Percentiles rank a stretch among this genome's conserved stretches.
These are phyloP conservation scores for Brachypterus glaber DNA, from an alignment of 2,888 invertebrate species.

Conservation along the genomic window DNA sequence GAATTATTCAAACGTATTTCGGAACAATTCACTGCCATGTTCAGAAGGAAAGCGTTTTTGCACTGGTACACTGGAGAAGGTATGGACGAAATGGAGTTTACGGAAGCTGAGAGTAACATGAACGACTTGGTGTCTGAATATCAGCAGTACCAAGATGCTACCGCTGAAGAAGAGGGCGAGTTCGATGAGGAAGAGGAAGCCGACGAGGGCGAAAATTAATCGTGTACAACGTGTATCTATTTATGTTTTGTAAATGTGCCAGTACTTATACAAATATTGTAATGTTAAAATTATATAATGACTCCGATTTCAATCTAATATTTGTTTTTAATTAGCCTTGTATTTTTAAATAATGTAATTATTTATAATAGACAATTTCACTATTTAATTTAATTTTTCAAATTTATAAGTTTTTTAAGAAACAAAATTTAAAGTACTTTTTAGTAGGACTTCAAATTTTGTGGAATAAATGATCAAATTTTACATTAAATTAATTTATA, in stretches of 20 bases:
- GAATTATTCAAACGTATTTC: constrained; percentile 85
- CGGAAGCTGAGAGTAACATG: constrained; percentile 93
- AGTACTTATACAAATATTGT: no score
- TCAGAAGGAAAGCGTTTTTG: constrained; percentile 90
- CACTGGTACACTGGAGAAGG: constrained; percentile 98
- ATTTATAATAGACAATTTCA: no score
- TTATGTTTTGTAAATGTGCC: constrained; percentile 15
- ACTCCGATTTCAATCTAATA: no score
- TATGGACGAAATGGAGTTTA: constrained; percentile 96
- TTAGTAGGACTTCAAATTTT: no score
- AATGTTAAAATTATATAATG: no score
- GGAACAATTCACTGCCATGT: constrained; percentile 92
- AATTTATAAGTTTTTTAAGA: no score
- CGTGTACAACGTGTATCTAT: neutral
- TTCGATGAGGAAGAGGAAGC: constrained; percentile 69
- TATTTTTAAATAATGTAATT: no score
- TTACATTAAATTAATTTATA: no score
- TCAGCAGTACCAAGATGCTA: constrained; percentile 89
- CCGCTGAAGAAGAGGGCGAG: constrained; percentile 72
- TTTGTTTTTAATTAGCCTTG: no score
- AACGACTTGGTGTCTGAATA: constrained; percentile 86
- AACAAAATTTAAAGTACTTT: no score
- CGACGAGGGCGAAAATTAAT: constrained; percentile 51
- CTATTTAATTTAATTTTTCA: no score
- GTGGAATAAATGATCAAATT: no score